Base-by-base conservation (phyloP, 2,113 vertebrate species). In the Tretioscincus oriximinensis region DNA sequence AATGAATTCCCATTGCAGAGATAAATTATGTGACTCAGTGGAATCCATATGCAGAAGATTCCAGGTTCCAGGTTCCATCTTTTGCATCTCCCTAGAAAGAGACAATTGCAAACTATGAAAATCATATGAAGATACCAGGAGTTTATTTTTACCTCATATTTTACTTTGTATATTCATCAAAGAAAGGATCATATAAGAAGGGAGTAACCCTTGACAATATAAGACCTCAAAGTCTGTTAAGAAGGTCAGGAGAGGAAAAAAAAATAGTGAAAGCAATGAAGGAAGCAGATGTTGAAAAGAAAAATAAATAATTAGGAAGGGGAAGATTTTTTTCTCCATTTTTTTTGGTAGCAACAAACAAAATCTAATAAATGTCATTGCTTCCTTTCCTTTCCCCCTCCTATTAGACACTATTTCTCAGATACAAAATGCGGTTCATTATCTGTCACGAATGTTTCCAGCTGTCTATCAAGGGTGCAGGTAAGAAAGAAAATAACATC, bases 281-380 rank as follows among this genome's bases (percentile, higher is more conserved):
- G 63, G 61, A 60, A 58, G 41, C 69, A 85, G 85, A 31, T 73
- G 74, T 80, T 81, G 66, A 89, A 88, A 86, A 80, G 68, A 72
- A 88, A 90, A 77, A 87, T 76, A 76, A 90, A 35, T n/a, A 66
- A 66, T 11, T 69, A 73, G 58, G 73, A 88, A 58, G 68, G 78
- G 78, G 90, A 93, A 89, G 87, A 80, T 68, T 60, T 80, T 61
- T 90, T 81, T 81, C 64, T 89, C 82, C 84, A 68, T 84, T 85
- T 16, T 60, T 29, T 29, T 24, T 22, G 87, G 77, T 84, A 89
- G 78, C 82, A 88, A 83, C 81, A 91, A 84, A 89, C 73, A 51
- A 90, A 91, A 87, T 77, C 83, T 90, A 85, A 54, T 68, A 90
- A 92, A 88, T 84, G 72, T 85, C 80, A 85, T 47, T 90, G 89